Evolutionary conservation across 2,797 vertebrate genomes (phyloP).

Genomic region (Sebastes oblongus): DNA sequence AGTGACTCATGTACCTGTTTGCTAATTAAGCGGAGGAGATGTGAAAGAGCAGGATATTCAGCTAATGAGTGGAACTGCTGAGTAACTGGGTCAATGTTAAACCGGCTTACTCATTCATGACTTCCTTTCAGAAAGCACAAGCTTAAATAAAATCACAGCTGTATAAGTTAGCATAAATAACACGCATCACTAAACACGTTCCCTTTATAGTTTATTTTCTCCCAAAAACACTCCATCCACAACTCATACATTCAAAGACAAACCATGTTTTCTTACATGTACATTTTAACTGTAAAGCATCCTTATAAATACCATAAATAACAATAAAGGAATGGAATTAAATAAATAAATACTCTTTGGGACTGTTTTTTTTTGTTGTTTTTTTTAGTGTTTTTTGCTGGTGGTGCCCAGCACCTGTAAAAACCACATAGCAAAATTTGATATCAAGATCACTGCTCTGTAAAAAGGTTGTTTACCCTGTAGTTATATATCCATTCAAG

Average conservation of each 20-base stretch:
- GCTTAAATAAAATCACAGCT: not conserved
- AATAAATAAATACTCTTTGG: constrained; percentile 85
- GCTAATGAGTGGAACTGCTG: constrained; percentile 30
- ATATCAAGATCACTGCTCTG: constrained; percentile 19
- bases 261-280: constrained; percentile 46
- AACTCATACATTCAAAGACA: constrained; percentile 67
- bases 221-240: constrained; percentile 39
- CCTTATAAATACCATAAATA: constrained; percentile 84
- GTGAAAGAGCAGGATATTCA: constrained; percentile 3
- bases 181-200: not conserved
- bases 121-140: not conserved
- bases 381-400: constrained; percentile 47
- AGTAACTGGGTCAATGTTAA: constrained; percentile 17
- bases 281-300: constrained; percentile 56
- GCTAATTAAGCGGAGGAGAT: constrained; percentile 13
- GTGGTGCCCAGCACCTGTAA: constrained; percentile 77
- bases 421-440: constrained; percentile 31
- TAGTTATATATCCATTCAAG: constrained; percentile 51
- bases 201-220: constrained; percentile 57
- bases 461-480: constrained; percentile 51
- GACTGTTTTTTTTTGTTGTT: constrained; percentile 19
- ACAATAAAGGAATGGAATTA: constrained; percentile 75
- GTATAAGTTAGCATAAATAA: constrained; percentile 1
- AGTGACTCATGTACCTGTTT: not conserved
- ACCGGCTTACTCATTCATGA: constrained; percentile 13